Base-by-base conservation (phyloP, 2,113 vertebrate species). In the Grantiella picta region DNA sequence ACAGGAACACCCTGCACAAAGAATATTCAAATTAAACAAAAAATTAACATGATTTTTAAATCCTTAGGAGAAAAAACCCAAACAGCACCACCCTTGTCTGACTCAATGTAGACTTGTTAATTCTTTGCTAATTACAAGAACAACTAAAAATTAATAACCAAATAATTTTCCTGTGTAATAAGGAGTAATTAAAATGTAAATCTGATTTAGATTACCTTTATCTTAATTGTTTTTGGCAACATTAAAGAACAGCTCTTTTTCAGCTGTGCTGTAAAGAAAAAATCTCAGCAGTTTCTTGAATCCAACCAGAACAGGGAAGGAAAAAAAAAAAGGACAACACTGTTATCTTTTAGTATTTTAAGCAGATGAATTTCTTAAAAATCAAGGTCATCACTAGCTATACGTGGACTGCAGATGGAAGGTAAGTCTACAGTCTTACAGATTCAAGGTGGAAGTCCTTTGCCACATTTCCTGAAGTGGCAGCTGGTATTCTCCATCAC, bases 1-100 rank as follows among this genome's bases (percentile, higher is more conserved):
- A 65, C 27, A 61, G 64, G 38, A 96, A 91, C 56, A 72, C 35
- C 86, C 98, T 98, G 79, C 23, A 87, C 44, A 65, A 92, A 94
- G 50, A 44, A 82, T 40, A 89, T 42, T 75, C 12, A 23, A 76
- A 83, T 71, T 61, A 87, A 89, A 50, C 23, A 94, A 92, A 56
- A 61, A 68, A 70, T 35, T 56, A 93, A 52, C 5, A 5, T 2
- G 23, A 66, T 36, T 42, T 60, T 44, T 68, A 28, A 59, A 35
- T 31, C 21, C 50, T 47, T 47, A 65, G 45, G 40, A 45, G 42
- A 47, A 70, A 18, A 66, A 4, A 0, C 4, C 4, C 3, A 14
- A 47, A 70, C 11, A 35, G 5, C 40, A 76, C 15, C 7, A 15
- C 10, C 3, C 11, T 38, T 8, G 3, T 47, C 64, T 83, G 33